These are phyloP conservation scores for Odontamblyopus rebecca DNA, from an alignment of 2,797 vertebrate genomes.

Conservation along the genomic window DNA sequence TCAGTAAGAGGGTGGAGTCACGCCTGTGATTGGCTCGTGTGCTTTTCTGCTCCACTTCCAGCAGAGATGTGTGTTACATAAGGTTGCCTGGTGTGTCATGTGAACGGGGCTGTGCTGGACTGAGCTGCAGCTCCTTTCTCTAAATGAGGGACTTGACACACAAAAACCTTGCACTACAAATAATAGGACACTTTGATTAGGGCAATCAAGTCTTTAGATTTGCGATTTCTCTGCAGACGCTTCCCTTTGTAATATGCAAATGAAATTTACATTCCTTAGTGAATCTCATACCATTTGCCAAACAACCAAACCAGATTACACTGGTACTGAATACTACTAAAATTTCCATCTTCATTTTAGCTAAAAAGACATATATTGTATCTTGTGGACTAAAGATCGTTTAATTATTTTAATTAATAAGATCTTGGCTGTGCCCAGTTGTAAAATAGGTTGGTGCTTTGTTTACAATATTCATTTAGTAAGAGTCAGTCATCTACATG, in stretches of 20 bases:
- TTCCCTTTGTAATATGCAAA: conserved; percentile 58
- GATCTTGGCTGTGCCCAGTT: background rate
- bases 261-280: conserved; percentile 55
- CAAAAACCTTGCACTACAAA: conserved; percentile 6
- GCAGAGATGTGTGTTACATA: conserved; percentile 65
- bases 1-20: conserved; percentile 17
- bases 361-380: background rate
- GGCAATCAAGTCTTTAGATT: conserved; percentile 38
- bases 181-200: conserved; percentile 2
- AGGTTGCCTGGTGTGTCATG: conserved; percentile 51
- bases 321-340: background rate
- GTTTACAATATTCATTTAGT: conserved; percentile 17
- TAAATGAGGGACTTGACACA: background rate
- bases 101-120: conserved; percentile 55
- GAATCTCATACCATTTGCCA: conserved; percentile 25
- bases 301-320: conserved; percentile 32
- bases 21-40: conserved; percentile 37
- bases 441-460: conserved; percentile 26
- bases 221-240: conserved; percentile 32
- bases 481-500: background rate
- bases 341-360: background rate
- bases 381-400: background rate
- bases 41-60: conserved; percentile 70
- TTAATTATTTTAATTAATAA: background rate
- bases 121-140: conserved; percentile 22